Evolutionary conservation across 2,797 vertebrate genomes (phyloP), one percentile per base, ranked within the genome.

Genomic region (Neosilurus mollespiculum): DNA sequence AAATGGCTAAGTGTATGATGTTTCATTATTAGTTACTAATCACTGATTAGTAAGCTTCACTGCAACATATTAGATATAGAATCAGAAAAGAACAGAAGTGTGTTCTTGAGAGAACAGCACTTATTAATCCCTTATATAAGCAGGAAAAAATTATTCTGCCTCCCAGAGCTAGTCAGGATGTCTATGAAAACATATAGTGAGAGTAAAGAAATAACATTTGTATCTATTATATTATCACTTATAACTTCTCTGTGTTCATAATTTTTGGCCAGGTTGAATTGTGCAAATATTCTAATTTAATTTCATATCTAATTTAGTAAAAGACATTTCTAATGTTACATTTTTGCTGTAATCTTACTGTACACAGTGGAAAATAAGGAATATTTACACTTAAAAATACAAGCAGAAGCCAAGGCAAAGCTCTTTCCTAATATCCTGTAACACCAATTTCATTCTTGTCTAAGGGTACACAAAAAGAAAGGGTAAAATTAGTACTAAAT

Each of bases 321-420:
- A 88, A 86, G 81, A 53, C 30, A 26, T 85, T 83, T 78, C 80
- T 81, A 85, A 86, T 66, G 77, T 88, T 85, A 90, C 85, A 90
- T 87, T 81, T 86, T 82, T 87, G 54, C 78, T 87, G 81, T 89
- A 83, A 90, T 77, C 85, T n/a, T 59, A 88, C 81, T 87, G 75
- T 81, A 87, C 86, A 88, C 83, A 85, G 77, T 84, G 73, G 34
- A 10, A 53, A 49, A 54, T 85, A 80, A 77, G 20, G 2, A 70
- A 82, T 88, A 87, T 89, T 84, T 88, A 87, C 83, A 87, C 87
- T 86, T 81, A 77, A 77, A 87, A 86, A 86, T 82, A 70, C 83
- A 85, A 86, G 82, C 61, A 43, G 69, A 81, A 84, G 78, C 71
- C 81, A 76, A 82, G 62, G 81, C 78, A 79, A 66, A 84, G 80